Evolutionary conservation across 2,888 invertebrate genomes (phyloP), one percentile per base, ranked within the genome.

Genomic region (Agrilus cyanescens): DNA sequence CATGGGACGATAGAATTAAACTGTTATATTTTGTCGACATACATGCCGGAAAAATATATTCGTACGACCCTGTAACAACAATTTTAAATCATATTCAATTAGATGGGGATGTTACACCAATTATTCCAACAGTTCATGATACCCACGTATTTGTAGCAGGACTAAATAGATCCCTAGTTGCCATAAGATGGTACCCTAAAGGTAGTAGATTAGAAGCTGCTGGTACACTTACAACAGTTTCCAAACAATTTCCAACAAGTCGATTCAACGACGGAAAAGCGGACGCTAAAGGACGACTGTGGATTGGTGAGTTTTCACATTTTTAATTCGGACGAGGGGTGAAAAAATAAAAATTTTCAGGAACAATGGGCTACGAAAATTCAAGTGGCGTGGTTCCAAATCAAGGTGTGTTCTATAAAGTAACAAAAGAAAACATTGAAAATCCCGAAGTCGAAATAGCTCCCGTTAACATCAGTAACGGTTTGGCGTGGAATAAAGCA

Each of bases 401-500:
- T 51, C 66, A 72, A 55, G 83, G 73, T 0, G 63, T 74, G 0
- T 60, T 83, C 2, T 84, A 80, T 60, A 67, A 71, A 56, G 56
- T 81, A 41, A 70, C 69, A 13, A 59, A 66, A 44, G 51, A 66
- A 2, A 57, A 58, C 33, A 37, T 60, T 13, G 41, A 52, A 13
- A 51, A 57, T 40, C 66, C 64, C 1, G 41, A 48, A 38, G 47
- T 56, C 4, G 53, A 57, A 20, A 53, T 62, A 13, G 50, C 61
- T 2, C 66, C 68, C 5, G 78, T 82, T 14, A 71, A 74, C 10
- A 72, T 85, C n/a, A 85, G 86, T 35, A 89, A 88, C 56, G 88
- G 88, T 2, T 62, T 88, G 5, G 78, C 80, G 1, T 89, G 87
- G 87, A 81, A 77, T 13, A 58, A 67, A 1, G 79, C 82, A 54